A percentile compares a stretch with the other conserved stretches of the same genome.
These are phyloP conservation scores for Amphimedon queenslandica DNA, from an alignment of 37 sponge, comb jelly and placozoan species.

Conservation along the genomic window DNA sequence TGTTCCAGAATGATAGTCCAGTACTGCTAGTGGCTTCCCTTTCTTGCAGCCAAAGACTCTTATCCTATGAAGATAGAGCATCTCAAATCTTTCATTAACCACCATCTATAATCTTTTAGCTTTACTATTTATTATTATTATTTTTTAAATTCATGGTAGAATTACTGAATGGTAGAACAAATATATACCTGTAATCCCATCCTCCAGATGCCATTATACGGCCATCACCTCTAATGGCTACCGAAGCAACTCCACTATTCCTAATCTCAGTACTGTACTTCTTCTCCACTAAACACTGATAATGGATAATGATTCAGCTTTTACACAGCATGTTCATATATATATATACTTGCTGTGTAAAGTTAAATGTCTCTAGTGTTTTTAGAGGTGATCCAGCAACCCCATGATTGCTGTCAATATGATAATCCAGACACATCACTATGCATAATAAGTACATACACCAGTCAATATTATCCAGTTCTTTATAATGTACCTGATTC, in stretches of 20 bases:
- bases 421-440: slow-evolving; percentile 47
- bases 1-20: slow-evolving; percentile 51
- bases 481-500: slow-evolving; percentile 45
- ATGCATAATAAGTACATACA: background rate
- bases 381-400: slow-evolving; percentile 42
- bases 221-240: slow-evolving; percentile 52
- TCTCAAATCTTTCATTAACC: background rate
- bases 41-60: slow-evolving; percentile 68
- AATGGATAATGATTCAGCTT: background rate
- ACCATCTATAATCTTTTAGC: too few species aligned
- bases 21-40: slow-evolving; percentile 66
- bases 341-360: background rate
- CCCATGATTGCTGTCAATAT: background rate
- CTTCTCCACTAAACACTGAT: slow-evolving; percentile 26
- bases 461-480: background rate
- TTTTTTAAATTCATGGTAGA: too few species aligned
- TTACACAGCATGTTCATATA: background rate
- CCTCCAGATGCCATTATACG: slow-evolving; percentile 68
- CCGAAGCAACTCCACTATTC: slow-evolving; percentile 47
- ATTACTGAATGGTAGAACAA: background rate
- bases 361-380: slow-evolving; percentile 26
- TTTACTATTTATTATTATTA: too few species aligned
- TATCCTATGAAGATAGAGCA: slow-evolving; percentile 25
- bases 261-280: slow-evolving; percentile 33
- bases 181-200: slow-evolving; percentile 67